These are phyloP conservation scores for Mycetomoellerius zeteki DNA, from an alignment of 1,140 invertebrate genomes.

Conservation along the genomic window DNA sequence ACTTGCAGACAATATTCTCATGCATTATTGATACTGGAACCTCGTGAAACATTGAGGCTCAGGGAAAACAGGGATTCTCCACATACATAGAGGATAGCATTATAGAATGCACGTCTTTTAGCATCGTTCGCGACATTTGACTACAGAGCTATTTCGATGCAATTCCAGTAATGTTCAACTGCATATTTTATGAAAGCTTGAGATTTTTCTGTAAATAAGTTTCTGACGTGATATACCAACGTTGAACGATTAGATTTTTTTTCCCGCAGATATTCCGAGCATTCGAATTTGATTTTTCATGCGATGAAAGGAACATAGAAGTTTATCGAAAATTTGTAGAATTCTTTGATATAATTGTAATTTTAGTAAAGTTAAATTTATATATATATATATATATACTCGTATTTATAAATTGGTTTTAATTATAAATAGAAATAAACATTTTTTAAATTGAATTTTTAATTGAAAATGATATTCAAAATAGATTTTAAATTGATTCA, in stretches of 20 bases:
- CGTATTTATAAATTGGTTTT: not conserved
- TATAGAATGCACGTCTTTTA: slow-evolving; percentile 17
- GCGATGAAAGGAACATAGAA: not conserved
- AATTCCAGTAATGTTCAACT: slow-evolving; percentile 7
- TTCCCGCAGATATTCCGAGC: not conserved
- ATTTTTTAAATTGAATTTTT: not conserved
- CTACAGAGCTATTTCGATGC: slow-evolving; percentile 9
- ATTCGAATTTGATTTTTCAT: not conserved
- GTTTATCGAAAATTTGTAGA: not conserved
- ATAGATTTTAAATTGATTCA: not conserved
- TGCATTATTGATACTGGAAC: slow-evolving; percentile 36
- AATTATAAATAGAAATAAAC: not conserved
- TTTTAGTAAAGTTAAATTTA: not conserved
- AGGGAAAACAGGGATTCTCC: not conserved
- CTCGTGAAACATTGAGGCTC: slow-evolving; percentile 5
- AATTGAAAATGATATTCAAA: not conserved
- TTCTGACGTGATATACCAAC: not conserved
- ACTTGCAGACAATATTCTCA: slow-evolving; percentile 38
- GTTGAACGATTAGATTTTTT: not conserved
- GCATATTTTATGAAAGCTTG: slow-evolving; percentile 15
- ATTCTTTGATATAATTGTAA: slow-evolving; percentile 1
- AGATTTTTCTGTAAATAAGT: not conserved
- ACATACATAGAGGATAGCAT: not conserved
- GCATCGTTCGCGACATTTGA: not conserved
- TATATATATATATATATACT: not conserved